Conservation (phyloP, 2,888 invertebrate species). For the Allophyes oxyacanthae region DNA sequence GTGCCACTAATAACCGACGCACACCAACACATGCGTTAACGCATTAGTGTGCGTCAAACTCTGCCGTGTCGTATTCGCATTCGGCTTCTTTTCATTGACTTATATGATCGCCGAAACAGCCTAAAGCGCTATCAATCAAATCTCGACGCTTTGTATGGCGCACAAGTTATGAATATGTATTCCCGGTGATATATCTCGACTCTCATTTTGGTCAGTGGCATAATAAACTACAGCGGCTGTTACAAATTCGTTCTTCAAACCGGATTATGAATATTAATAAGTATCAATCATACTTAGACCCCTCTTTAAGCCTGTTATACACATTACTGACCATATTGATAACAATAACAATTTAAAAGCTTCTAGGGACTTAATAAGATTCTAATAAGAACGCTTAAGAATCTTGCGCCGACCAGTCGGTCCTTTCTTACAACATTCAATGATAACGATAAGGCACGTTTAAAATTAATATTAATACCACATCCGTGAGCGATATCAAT, state of each 20-base stretch:
- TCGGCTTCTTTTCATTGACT: constrained; percentile 55
- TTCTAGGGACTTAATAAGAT: constrained; percentile 41
- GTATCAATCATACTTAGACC: constrained; percentile 41
- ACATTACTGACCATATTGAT: constrained; percentile 38
- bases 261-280: constrained; percentile 59
- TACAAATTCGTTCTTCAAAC: constrained; percentile 43
- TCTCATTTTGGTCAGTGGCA: constrained; percentile 61
- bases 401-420: constrained; percentile 29
- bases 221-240: constrained; percentile 17
- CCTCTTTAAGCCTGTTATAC: constrained; percentile 42
- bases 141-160: constrained; percentile 59
- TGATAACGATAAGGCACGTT: constrained; percentile 62
- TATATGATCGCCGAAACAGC: constrained; percentile 59
- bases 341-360: constrained; percentile 37
- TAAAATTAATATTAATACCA: constrained; percentile 69
- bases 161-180: constrained; percentile 74
- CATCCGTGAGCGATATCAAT: constrained; percentile 76
- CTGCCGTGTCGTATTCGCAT: constrained; percentile 41
- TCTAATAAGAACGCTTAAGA: constrained; percentile 47
- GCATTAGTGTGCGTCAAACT: constrained; percentile 49
- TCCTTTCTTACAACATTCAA: constrained; percentile 28
- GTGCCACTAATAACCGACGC: constrained; percentile 76
- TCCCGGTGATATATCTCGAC: constrained; percentile 59
- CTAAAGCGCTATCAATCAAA: constrained; percentile 61
- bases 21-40: constrained; percentile 63